Evolutionary conservation across 2,888 invertebrate species (phyloP).

Genomic region (Ctenicera cuprea): DNA sequence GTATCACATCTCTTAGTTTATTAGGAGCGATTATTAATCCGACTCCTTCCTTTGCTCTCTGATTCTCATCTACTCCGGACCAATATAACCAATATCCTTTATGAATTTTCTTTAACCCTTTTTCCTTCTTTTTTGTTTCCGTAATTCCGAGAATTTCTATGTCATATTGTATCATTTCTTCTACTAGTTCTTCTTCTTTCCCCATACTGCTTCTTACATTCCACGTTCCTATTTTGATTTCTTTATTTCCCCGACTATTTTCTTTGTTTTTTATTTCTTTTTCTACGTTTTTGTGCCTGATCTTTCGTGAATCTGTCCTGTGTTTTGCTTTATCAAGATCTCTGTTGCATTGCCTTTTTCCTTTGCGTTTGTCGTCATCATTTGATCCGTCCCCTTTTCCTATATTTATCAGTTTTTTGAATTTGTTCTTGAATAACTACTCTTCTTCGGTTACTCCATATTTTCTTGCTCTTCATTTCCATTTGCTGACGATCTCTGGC

Average conservation of each 20-base stretch:
- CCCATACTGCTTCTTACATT: constrained; percentile 26
- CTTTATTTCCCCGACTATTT: constrained; percentile 15
- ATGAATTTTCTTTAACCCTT: constrained; percentile 31
- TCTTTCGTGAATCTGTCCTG: neutral
- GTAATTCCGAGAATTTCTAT: constrained; percentile 18
- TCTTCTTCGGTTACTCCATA: constrained; percentile 20
- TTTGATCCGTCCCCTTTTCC: constrained; percentile 26
- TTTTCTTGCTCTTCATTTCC: constrained; percentile 5
- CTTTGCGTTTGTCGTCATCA: constrained; percentile 23
- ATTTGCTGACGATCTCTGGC: constrained; percentile 23
- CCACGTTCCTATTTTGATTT: constrained; percentile 13
- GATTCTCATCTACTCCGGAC: constrained; percentile 30
- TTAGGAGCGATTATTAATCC: constrained; percentile 32
- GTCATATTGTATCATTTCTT: constrained; percentile 18
- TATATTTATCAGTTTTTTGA: constrained; percentile 21
- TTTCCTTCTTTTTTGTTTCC: constrained; percentile 25
- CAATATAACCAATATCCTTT: constrained; percentile 34
- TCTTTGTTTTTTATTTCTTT: constrained; percentile 27
- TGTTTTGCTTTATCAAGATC: neutral
- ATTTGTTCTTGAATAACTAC: neutral
- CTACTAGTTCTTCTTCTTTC: constrained; percentile 26
- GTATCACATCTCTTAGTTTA: constrained; percentile 28
- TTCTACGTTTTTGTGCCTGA: neutral
- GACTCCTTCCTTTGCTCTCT: constrained; percentile 25
- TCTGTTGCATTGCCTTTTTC: constrained; percentile 32